Percentiles rank a stretch among this genome's conserved stretches.
phyloP scores from a whole-genome alignment of 2,888 invertebrate species.

The Cephus runcator region DNA sequence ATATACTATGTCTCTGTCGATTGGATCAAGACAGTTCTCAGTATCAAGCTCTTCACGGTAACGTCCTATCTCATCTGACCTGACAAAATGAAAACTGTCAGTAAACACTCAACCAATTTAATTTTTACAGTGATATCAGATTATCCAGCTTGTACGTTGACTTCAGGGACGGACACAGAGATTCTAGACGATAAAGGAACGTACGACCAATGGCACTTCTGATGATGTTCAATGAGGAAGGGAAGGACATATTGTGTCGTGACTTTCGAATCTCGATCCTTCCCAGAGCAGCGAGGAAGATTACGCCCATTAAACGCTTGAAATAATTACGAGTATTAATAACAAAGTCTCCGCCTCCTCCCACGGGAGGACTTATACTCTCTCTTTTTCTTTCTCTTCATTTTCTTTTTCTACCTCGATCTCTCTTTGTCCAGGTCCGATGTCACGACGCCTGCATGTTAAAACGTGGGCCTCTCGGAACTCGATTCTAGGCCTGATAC shows the following conservation, averaged over 20 bases:
- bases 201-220: neutral
- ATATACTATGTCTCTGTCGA: neutral
- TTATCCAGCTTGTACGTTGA: neutral
- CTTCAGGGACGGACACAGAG: neutral
- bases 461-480: neutral
- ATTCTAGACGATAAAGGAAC: neutral
- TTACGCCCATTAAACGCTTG: neutral
- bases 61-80: neutral
- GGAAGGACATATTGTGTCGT: neutral
- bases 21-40: too few relatives aligned
- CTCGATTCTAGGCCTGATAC: neutral
- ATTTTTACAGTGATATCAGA: neutral
- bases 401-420: neutral
- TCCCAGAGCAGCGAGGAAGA: neutral
- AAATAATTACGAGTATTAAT: conserved; percentile 3
- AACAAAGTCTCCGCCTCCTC: conserved; percentile 3
- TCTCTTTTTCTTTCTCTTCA: neutral
- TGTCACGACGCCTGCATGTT: neutral
- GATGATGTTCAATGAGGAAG: neutral
- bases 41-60: neutral
- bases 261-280: neutral
- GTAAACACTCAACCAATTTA: neutral
- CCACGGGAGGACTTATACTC: neutral
- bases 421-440: neutral
- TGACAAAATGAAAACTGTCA: neutral